phyloP scores from a whole-genome alignment of 2,113 vertebrate species.

The Sinocyclocheilus maitianheensis region DNA sequence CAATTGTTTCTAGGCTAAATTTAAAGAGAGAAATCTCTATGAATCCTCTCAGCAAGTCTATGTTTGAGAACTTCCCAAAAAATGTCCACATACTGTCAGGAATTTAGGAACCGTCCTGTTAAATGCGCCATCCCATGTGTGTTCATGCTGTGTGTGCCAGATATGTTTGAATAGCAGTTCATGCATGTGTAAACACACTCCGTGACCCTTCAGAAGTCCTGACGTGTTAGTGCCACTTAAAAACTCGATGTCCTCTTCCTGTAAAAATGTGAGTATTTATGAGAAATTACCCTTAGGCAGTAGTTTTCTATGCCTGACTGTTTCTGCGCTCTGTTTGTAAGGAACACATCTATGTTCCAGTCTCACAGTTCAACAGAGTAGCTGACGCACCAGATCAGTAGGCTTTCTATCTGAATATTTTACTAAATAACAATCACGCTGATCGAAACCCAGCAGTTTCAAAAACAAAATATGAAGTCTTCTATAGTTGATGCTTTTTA shows the following conservation, averaged over 20 bases:
- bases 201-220: not conserved
- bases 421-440: not conserved
- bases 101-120: not conserved
- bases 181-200: not conserved
- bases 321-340: not conserved
- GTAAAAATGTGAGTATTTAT: not conserved
- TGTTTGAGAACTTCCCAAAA: not conserved
- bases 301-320: not conserved
- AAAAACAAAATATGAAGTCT: not conserved
- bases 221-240: not conserved
- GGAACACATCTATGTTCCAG: not conserved
- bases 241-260: too few species aligned
- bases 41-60: not conserved
- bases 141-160: not conserved
- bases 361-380: not conserved
- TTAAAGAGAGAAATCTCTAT: not conserved
- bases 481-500: not conserved
- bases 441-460: not conserved
- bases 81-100: not conserved
- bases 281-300: not conserved
- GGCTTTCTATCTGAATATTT: not conserved
- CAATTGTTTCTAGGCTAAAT: not conserved
- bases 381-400: not conserved
- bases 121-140: not conserved
- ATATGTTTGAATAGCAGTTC: not conserved